A percentile compares a stretch with the other conserved stretches of the same genome.
Conservation (phyloP, 2,888 invertebrate genomes). For the Eristalinus aeneus region DNA sequence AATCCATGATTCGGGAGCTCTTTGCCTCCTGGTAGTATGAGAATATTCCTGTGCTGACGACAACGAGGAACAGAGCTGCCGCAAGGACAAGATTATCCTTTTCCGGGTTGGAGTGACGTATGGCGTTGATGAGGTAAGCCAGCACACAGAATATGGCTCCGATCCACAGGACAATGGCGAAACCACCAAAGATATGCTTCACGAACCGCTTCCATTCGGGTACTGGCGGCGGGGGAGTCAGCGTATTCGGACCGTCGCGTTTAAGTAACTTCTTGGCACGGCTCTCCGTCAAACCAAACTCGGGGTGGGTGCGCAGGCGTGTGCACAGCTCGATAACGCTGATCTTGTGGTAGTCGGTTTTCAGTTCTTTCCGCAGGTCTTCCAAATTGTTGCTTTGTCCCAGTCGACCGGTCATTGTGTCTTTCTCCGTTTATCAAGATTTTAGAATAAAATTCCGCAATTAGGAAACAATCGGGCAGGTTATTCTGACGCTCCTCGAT, state of each 20-base stretch:
- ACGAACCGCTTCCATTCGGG: conserved; percentile 87
- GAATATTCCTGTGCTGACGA: conserved; percentile 87
- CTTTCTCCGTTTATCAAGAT: neutral
- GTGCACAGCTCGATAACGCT: conserved; percentile 95
- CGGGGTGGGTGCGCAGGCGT: conserved; percentile 95
- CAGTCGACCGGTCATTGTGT: neutral
- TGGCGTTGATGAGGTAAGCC: conserved; percentile 81
- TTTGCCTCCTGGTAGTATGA: conserved; percentile 84
- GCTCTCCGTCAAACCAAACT: conserved; percentile 83
- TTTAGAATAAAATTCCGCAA: neutral
- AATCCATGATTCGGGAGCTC: conserved; percentile 87
- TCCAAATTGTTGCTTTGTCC: neutral
- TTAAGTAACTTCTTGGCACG: conserved; percentile 83
- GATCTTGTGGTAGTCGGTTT: conserved; percentile 80
- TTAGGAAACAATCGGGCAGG: neutral
- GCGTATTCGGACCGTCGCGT: conserved; percentile 86
- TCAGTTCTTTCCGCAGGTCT: conserved; percentile 41
- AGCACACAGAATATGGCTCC: conserved; percentile 88
- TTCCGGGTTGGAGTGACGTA: conserved; percentile 81
- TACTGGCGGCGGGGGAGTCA: conserved; percentile 87
- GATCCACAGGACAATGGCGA: conserved; percentile 90
- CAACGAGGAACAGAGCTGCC: conserved; percentile 84
- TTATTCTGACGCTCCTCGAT: neutral
- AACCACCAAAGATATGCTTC: conserved; percentile 85
- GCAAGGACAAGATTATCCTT: conserved; percentile 85